phyloP scores from a whole-genome alignment of 2,888 invertebrate genomes.

The Nephrotoma appendiculata region DNA sequence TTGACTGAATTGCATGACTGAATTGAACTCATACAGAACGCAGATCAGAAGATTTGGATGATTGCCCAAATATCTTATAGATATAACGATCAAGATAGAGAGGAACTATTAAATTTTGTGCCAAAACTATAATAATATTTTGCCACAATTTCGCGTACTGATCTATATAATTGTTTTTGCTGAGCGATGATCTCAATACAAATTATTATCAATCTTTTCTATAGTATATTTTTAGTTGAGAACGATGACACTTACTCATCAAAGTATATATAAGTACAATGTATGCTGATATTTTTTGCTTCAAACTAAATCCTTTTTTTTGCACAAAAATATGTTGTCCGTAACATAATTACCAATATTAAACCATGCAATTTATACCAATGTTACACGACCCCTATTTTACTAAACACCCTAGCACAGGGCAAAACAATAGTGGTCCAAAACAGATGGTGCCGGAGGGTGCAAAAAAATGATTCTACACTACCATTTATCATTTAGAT shows the following conservation, averaged over 20 bases:
- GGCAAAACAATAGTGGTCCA: background rate
- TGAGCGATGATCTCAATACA: background rate
- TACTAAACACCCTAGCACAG: background rate
- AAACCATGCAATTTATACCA: background rate
- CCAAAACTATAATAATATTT: background rate
- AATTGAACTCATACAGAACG: background rate
- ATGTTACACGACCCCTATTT: background rate
- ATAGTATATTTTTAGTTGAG: background rate
- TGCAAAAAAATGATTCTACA: background rate
- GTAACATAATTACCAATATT: background rate
- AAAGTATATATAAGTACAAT: background rate
- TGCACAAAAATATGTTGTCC: background rate
- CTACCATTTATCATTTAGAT: background rate
- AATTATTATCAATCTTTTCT: background rate
- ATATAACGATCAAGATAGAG: too few relatives aligned
- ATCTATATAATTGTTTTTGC: background rate
- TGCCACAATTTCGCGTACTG: background rate
- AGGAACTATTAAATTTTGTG: background rate
- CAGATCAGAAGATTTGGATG: background rate
- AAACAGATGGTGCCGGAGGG: background rate
- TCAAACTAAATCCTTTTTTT: background rate
- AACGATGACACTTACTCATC: background rate
- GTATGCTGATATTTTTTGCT: background rate
- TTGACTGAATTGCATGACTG: background rate
- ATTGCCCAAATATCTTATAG: background rate